Evolutionary conservation across 2,888 invertebrate species (phyloP).

Genomic region (Diploptera punctata): DNA sequence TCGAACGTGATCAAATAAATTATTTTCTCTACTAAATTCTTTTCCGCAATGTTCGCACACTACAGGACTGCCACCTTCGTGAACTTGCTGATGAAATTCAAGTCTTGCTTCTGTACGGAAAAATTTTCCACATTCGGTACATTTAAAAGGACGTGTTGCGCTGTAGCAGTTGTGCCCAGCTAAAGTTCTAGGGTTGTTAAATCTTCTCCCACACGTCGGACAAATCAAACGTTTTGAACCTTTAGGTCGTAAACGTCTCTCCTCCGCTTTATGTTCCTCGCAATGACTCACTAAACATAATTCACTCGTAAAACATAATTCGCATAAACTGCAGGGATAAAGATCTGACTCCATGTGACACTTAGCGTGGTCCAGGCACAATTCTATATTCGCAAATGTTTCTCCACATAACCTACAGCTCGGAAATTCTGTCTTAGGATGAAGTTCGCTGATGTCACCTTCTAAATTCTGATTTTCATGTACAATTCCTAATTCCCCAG

Average conservation of each 20-base stretch:
- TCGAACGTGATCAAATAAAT: slow-evolving; percentile 39
- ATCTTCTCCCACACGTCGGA: slow-evolving; percentile 30
- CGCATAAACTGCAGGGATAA: slow-evolving; percentile 40
- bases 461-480: background rate
- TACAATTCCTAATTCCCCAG: background rate
- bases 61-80: slow-evolving; percentile 34
- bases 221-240: slow-evolving; percentile 29
- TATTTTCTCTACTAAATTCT: slow-evolving; percentile 39
- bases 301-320: slow-evolving; percentile 34
- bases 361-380: slow-evolving; percentile 35
- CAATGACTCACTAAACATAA: slow-evolving; percentile 34
- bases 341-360: slow-evolving; percentile 31
- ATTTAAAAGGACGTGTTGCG: slow-evolving; percentile 31
- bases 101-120: slow-evolving; percentile 42
- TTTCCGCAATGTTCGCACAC: slow-evolving; percentile 43
- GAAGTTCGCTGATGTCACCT: background rate
- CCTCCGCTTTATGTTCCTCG: slow-evolving; percentile 32
- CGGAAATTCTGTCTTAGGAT: background rate
- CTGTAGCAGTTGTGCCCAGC: slow-evolving; percentile 32
- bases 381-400: slow-evolving; percentile 34
- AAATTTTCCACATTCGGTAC: slow-evolving; percentile 42
- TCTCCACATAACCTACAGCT: slow-evolving; percentile 37
- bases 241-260: background rate
- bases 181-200: slow-evolving; percentile 29
- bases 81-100: slow-evolving; percentile 41